phyloP scores from a whole-genome alignment of 2,888 invertebrate species.

The Morinoia aosen region DNA sequence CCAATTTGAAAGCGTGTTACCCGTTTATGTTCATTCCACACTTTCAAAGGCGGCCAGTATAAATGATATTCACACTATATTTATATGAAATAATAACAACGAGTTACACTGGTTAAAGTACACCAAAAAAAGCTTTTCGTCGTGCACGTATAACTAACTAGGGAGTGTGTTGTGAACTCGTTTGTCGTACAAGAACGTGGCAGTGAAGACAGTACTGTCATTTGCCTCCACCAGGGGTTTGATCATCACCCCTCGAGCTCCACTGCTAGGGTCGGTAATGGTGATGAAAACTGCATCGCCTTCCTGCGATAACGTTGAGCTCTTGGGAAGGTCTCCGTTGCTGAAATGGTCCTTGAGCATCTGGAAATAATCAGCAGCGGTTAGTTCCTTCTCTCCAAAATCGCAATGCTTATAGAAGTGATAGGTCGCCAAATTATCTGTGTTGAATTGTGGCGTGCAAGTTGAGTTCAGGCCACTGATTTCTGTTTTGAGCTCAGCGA shows the following conservation, averaged over 20 bases:
- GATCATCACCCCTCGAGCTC: background rate
- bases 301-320: background rate
- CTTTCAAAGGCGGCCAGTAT: no score
- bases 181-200: background rate
- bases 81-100: no score
- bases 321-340: background rate
- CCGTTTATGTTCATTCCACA: no score
- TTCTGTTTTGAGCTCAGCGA: background rate
- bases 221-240: background rate
- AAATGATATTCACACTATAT: no score
- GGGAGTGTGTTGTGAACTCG: background rate
- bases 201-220: background rate
- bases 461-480: background rate
- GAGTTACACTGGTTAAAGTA: no score
- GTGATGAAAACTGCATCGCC: background rate
- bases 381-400: background rate
- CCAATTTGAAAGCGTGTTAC: no score
- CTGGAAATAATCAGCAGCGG: background rate
- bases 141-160: no score
- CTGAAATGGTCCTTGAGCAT: background rate
- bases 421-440: background rate
- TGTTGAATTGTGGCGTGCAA: background rate
- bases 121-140: no score
- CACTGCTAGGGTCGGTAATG: background rate
- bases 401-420: background rate